These are phyloP conservation scores for Leptosomus discolor DNA, from an alignment of 2,113 vertebrate genomes.

Conservation along the genomic window DNA sequence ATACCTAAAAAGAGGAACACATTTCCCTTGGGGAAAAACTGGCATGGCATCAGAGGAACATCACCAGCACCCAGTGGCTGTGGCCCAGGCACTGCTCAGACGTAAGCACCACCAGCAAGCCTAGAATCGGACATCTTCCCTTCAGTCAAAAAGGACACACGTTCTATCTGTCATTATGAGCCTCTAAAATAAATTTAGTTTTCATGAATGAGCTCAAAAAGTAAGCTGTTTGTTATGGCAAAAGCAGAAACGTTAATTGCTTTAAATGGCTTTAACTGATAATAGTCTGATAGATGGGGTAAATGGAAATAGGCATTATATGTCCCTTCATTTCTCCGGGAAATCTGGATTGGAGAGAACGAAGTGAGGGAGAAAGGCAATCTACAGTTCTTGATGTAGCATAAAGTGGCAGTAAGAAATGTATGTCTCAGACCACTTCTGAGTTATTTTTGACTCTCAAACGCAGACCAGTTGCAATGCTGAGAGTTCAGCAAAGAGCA, in stretches of 20 bases:
- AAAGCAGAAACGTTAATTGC: constrained; percentile 6
- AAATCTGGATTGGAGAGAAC: neutral
- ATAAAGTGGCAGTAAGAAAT: neutral
- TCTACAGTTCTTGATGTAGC: neutral
- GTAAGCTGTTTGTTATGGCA: neutral
- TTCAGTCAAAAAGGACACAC: neutral
- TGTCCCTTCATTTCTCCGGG: neutral
- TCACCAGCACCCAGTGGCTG: neutral
- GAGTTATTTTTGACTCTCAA: neutral
- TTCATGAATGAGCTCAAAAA: neutral
- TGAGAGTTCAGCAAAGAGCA: constrained; percentile 35
- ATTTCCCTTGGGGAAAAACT: neutral
- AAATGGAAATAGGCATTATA: neutral
- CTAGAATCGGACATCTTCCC: neutral
- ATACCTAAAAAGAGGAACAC: neutral
- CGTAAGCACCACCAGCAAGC: neutral
- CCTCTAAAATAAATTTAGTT: neutral
- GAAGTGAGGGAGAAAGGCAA: neutral
- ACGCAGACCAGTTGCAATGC: neutral
- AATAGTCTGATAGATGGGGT: neutral
- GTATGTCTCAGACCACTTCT: neutral
- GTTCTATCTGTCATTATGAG: neutral
- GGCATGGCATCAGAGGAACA: neutral
- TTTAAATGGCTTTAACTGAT: neutral
- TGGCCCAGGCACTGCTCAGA: neutral